Percentiles rank a stretch among this genome's conserved stretches.
These are phyloP conservation scores for Neolamprologus longior DNA, from an alignment of 2,113 vertebrate species.

Conservation along the genomic window DNA sequence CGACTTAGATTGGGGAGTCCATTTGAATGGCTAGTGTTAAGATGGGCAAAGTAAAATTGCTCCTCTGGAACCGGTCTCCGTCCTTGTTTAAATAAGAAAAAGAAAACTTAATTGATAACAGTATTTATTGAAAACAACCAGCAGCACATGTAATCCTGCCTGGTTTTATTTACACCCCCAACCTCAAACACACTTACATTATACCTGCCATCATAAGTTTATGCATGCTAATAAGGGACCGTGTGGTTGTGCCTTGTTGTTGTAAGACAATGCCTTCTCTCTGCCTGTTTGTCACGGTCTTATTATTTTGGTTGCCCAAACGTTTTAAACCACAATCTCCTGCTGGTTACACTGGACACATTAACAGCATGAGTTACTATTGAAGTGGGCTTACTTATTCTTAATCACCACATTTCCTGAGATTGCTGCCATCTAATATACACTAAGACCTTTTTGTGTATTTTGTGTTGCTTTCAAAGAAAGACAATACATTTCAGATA, in stretches of 20 bases:
- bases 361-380: neutral
- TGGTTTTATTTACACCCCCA: neutral
- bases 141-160: neutral
- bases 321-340: neutral
- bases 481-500: neutral
- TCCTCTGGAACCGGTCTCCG: neutral
- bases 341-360: neutral
- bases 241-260: neutral
- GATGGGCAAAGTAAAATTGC: conserved; percentile 11
- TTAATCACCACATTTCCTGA: neutral
- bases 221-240: conserved; percentile 14
- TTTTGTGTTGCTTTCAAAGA: neutral
- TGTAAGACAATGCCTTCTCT: neutral
- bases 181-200: neutral
- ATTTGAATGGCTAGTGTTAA: conserved; percentile 17
- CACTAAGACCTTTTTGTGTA: neutral
- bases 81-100: conserved; percentile 14
- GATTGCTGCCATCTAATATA: neutral
- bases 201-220: neutral
- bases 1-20: conserved; percentile 18
- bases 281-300: neutral
- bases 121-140: conserved; percentile 10
- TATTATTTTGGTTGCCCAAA: neutral
- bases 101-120: conserved; percentile 8
- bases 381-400: neutral